Conservation (phyloP, 2,113 vertebrate genomes). For the Amphilophus citrinellus region DNA sequence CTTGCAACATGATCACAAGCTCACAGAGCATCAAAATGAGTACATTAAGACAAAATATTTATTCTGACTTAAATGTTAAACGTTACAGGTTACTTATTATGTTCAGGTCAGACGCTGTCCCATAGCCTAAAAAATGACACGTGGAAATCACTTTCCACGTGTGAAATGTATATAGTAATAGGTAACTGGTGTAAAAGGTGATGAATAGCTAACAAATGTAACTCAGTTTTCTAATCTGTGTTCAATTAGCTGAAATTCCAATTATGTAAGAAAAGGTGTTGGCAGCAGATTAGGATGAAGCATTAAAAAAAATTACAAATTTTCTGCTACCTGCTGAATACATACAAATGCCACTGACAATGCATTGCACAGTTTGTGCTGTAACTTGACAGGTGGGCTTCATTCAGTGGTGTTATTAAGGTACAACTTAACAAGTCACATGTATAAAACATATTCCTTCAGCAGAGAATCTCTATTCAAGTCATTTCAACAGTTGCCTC, state of each 20-base stretch:
- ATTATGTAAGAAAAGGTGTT: not conserved
- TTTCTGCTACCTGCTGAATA: not conserved
- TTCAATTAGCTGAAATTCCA: not conserved
- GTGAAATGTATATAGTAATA: not conserved
- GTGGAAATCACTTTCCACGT: not conserved
- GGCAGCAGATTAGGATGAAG: not conserved
- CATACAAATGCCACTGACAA: not conserved
- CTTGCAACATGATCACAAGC: not conserved
- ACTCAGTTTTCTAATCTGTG: not conserved
- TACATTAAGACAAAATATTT: not conserved
- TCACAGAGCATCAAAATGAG: not conserved
- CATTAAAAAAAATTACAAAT: not conserved
- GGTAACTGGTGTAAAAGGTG: not conserved
- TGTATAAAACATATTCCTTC: not conserved
- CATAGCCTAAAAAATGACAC: not conserved
- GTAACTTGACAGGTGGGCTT: not conserved
- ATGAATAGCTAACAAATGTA: not conserved
- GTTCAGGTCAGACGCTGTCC: not conserved
- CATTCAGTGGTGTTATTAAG: not conserved
- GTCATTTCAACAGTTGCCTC: no score
- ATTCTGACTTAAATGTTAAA: not conserved
- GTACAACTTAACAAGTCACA: not conserved
- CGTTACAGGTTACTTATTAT: not conserved
- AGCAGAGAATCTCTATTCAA: not conserved
- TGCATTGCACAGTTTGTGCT: not conserved